Evolutionary conservation across 1,140 invertebrate species (phyloP).

Genomic region (Oreohelix idahoensis): DNA sequence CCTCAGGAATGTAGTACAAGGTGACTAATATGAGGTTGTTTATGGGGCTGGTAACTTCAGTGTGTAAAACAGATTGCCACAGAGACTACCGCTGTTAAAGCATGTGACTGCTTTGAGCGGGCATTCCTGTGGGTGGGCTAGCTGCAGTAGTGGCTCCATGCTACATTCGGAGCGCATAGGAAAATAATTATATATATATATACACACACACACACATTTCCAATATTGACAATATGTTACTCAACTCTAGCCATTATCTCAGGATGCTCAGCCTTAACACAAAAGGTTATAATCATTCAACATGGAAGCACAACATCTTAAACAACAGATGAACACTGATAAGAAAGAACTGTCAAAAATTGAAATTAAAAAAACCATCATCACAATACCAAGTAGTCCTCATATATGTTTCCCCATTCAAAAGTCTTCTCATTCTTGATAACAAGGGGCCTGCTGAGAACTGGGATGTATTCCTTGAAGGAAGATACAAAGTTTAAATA

Average conservation of each 20-base stretch:
- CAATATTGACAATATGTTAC: background rate
- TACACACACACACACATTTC: too few relatives aligned
- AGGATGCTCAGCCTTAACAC: background rate
- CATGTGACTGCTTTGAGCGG: too few relatives aligned
- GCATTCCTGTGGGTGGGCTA: too few relatives aligned
- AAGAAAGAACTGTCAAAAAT: background rate
- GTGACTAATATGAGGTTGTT: too few relatives aligned
- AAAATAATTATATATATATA: too few relatives aligned
- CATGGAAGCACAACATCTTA: slow-evolving; percentile 16
- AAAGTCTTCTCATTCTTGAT: slow-evolving; percentile 62
- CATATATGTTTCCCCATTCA: slow-evolving; percentile 69
- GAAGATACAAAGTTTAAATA: slow-evolving; percentile 37
- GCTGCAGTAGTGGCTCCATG: too few relatives aligned
- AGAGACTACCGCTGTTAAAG: too few relatives aligned
- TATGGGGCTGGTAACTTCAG: too few relatives aligned
- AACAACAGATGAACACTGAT: slow-evolving; percentile 2
- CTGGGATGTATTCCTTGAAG: slow-evolving; percentile 70
- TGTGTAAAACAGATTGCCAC: too few relatives aligned
- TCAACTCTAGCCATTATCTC: background rate
- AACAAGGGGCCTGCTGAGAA: slow-evolving; percentile 64
- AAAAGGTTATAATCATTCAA: background rate
- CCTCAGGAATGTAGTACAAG: too few relatives aligned
- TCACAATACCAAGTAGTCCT: slow-evolving; percentile 60
- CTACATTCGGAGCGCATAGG: too few relatives aligned
- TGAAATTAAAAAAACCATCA: background rate